Base-by-base conservation (phyloP, 1,140 invertebrate genomes). In the Philopotamus ludificatus region DNA sequence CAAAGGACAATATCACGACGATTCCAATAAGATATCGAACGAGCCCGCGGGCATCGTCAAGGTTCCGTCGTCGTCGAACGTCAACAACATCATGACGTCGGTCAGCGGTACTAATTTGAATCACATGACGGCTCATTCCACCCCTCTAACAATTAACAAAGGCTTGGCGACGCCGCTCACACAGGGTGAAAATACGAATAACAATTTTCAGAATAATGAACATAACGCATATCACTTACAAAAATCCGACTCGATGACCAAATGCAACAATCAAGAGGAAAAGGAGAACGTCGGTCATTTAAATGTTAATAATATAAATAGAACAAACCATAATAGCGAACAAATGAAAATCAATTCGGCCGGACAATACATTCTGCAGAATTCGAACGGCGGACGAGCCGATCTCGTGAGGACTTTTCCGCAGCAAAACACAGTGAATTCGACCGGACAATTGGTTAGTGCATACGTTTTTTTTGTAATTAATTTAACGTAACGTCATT, bases 71-170 rank as follows among this genome's bases (percentile, higher is more conserved):
- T 68, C 69, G 12, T 68, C 63, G 1, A 66, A 63, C 21, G 65
- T 67, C 15, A 68, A 65, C 39, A 64, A 65, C 49, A 61, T 70
- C 25, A 34, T 67, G 50, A 58, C 53, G 7, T 28, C 54, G 20
- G 72, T 70, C 47, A 72, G 63, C 62, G 62, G 78, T 68, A 47
- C 60, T 15, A 73, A 71, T 63, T 71, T 79, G 44, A 81, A 81
- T 70, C 79, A 75, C 74, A 84, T 87, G 78, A 87, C 85, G 1
- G 86, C 86, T 34, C 86, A 87, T 75, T 87, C 86, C 70, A 87
- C 85, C 34, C 86, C 86, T 2, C 71, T 88, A 20, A 85, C 82
- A 45, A 82, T 85, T n/a, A 88, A 86, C 71, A 88, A 87, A 74
- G 85, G 84, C 72, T 77, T 85, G 50, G 84, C 84, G 12, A 85